Evolutionary conservation across 1,140 invertebrate species (phyloP), one percentile per base, ranked within the genome.

Genomic region (Atta texana): DNA sequence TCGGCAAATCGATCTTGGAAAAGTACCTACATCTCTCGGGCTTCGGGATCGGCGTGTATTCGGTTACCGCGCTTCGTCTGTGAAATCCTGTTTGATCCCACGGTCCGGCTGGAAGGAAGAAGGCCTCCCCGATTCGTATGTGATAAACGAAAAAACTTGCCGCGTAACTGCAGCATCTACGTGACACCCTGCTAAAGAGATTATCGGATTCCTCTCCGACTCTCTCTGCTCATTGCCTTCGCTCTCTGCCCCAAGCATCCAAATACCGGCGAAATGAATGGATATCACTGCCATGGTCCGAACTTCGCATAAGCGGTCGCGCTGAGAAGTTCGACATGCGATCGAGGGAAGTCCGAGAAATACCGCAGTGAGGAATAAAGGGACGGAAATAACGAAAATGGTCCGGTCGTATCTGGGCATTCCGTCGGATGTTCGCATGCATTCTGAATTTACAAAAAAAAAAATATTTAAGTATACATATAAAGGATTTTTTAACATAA

Each of bases 21-120:
- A 63, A 84, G 31, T 59, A 74, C 31, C 31, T 34, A 34, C 84
- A 34, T 74, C 77, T 59, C 64, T 61, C 81, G 87, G 44, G 49
- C 31, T 63, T 66, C 87, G 75, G 87, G 75, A 88, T 91, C 88
- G 77, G 68, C 59, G 89, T 92, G 89, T 91, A 90, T 92, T 92
- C 91, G 91, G 91, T 92, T 92, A 92, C 91, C 88, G 82, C 84
- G 63, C 72, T 86, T 85, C 87, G 89, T 91, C 90, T 88, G 80
- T 74, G 89, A 91, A 90, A 91, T 89, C 90, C 86, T 91, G 90
- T 91, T 91, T 91, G 90, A 91, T 91, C 90, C 89, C 90, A 91
- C 89, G 90, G 88, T 90, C 76, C 68, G 64, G 78, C 84, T 63
- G 74, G 77, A 88, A 55, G 81, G 55, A 75, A 84, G 69, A 49